phyloP scores from a whole-genome alignment of 2,797 vertebrate genomes.

The Sternotherus odoratus region DNA sequence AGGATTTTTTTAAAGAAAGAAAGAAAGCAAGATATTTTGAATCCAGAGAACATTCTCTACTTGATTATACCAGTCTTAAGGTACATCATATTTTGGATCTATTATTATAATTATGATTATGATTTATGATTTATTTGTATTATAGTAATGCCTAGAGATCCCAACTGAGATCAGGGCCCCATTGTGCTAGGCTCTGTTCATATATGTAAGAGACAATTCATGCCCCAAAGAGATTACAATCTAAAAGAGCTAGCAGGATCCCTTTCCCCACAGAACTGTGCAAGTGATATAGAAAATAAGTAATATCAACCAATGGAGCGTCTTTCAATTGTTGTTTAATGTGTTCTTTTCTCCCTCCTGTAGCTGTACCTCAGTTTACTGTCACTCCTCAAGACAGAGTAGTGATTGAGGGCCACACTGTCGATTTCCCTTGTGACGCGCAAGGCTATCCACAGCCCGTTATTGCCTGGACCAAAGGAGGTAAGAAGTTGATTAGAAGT shows the following conservation, averaged over 20 bases:
- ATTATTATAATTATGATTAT: not conserved
- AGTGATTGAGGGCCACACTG: slow-evolving; percentile 92
- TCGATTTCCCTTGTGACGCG: slow-evolving; percentile 95
- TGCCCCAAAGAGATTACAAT: fast-evolving
- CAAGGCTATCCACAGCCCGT: slow-evolving; percentile 93
- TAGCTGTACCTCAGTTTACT: slow-evolving; percentile 94
- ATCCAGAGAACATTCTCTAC: not conserved
- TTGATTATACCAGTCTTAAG: not conserved
- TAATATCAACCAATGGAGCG: not conserved
- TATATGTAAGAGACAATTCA: not conserved
- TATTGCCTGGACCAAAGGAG: slow-evolving; percentile 97
- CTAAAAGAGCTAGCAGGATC: not conserved
- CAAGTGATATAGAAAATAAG: not conserved
- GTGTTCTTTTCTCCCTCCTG: not conserved
- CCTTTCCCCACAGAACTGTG: not conserved
- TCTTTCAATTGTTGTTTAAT: not conserved
- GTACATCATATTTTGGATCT: not conserved
- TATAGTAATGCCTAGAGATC: not conserved
- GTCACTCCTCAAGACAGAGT: slow-evolving; percentile 92
- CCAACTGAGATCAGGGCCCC: not conserved
- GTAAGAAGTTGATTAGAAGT: slow-evolving; percentile 64
- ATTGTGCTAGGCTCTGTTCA: not conserved
- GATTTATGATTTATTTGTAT: not conserved
- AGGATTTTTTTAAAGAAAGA: not conserved
- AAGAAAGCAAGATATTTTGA: slow-evolving; percentile 7